phyloP scores from a whole-genome alignment of 2,888 invertebrate species.

The Spicauda simplicius region DNA sequence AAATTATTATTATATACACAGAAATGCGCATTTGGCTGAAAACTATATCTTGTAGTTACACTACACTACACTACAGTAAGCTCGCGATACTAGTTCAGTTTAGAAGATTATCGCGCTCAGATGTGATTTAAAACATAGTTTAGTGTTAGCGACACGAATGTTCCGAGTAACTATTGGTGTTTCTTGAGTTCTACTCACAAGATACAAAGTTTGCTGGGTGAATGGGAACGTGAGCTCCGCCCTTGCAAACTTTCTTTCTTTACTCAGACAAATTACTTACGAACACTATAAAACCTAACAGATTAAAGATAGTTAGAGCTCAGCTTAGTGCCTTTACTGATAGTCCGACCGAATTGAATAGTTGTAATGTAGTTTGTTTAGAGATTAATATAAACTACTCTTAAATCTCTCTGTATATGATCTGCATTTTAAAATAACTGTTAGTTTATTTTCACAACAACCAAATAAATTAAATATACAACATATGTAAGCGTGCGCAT shows the following conservation, averaged over 20 bases:
- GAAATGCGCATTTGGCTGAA: background rate
- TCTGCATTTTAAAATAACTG: no score
- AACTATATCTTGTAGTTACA: background rate
- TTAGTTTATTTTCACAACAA: no score
- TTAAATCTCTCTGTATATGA: no score
- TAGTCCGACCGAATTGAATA: slow-evolving; percentile 21
- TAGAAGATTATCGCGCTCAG: slow-evolving; percentile 5
- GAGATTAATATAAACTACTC: background rate
- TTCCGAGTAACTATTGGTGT: slow-evolving; percentile 35
- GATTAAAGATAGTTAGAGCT: slow-evolving; percentile 26
- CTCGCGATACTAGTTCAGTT: background rate
- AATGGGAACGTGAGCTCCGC: slow-evolving; percentile 16
- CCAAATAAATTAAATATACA: background rate
- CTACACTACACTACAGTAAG: no score
- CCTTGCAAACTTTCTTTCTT: slow-evolving; percentile 41
- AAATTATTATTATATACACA: no score
- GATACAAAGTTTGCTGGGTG: slow-evolving; percentile 24
- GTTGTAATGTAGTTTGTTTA: slow-evolving; percentile 19
- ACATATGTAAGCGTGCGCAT: background rate
- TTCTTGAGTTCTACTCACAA: slow-evolving; percentile 33
- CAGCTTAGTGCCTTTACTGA: slow-evolving; percentile 20
- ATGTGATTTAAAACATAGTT: slow-evolving; percentile 34
- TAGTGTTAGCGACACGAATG: slow-evolving; percentile 28
- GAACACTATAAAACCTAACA: slow-evolving; percentile 37
- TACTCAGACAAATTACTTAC: slow-evolving; percentile 35